Conservation (phyloP, 2,113 vertebrate genomes). For the Poecilia latipinna region DNA sequence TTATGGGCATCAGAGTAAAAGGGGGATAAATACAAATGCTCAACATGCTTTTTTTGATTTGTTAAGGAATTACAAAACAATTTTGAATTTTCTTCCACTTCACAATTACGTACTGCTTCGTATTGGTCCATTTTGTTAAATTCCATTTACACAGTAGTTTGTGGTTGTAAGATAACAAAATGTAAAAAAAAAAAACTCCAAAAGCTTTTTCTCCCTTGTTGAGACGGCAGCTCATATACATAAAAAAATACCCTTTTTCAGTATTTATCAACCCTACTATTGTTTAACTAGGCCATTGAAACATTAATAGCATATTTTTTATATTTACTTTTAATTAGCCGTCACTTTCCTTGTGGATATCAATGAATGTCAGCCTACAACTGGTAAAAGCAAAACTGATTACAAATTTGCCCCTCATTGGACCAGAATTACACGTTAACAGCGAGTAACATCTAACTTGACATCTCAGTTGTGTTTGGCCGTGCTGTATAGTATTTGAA, state of each 20-base stretch:
- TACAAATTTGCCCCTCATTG: slow-evolving; percentile 40
- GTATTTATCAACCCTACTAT: slow-evolving; percentile 29
- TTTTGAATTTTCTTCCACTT: too few species aligned
- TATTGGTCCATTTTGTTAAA: too few species aligned
- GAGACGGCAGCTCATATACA: not conserved
- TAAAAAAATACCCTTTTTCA: not conserved
- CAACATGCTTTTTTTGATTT: not conserved
- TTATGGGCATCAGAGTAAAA: too few species aligned
- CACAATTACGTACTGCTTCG: too few species aligned
- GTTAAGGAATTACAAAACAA: too few species aligned
- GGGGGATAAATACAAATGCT: too few species aligned
- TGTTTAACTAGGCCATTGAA: slow-evolving; percentile 7
- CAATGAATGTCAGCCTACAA: slow-evolving; percentile 27
- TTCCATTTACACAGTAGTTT: not conserved
- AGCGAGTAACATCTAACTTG: slow-evolving; percentile 51
- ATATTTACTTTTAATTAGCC: slow-evolving; percentile 2
- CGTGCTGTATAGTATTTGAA: slow-evolving; percentile 68
- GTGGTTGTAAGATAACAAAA: not conserved
- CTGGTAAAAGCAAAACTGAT: slow-evolving; percentile 41
- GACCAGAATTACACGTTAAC: slow-evolving; percentile 48
- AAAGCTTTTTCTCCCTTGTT: not conserved
- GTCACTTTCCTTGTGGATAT: slow-evolving; percentile 10
- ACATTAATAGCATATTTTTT: slow-evolving; percentile 23
- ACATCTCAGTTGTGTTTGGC: slow-evolving; percentile 68
- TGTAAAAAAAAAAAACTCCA: not conserved